Evolutionary conservation across 2,113 vertebrate genomes (phyloP).

Genomic region (Dromas ardeola): DNA sequence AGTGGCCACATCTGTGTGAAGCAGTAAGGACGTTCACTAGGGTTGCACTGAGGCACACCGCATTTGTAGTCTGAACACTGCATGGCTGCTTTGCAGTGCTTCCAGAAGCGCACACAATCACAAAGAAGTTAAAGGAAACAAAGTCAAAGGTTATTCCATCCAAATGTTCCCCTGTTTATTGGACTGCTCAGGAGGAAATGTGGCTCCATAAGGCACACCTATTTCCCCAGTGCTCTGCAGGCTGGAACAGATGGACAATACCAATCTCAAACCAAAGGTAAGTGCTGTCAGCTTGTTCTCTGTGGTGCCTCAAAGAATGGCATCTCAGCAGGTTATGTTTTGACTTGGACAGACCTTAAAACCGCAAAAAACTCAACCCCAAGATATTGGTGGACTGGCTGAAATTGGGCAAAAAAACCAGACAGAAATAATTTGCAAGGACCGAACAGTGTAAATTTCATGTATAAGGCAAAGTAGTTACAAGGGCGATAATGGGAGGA

Average conservation of each 20-base stretch:
- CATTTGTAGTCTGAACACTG: background rate
- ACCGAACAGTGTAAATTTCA: background rate
- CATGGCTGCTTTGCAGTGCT: background rate
- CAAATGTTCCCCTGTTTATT: background rate
- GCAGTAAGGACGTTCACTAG: background rate
- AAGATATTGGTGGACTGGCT: accelerated
- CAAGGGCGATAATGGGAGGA: accelerated
- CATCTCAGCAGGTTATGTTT: background rate
- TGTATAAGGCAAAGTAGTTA: background rate
- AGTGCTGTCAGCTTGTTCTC: background rate
- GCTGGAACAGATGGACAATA: background rate
- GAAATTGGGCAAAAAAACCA: background rate
- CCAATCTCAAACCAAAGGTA: background rate
- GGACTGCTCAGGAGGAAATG: background rate
- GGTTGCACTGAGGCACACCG: background rate
- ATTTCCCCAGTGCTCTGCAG: background rate
- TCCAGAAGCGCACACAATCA: background rate
- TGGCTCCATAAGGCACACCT: background rate
- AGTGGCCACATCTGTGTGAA: background rate
- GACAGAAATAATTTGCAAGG: background rate
- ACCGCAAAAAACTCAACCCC: accelerated
- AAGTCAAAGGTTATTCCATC: background rate
- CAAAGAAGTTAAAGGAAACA: background rate
- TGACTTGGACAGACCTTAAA: background rate
- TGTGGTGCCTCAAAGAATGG: background rate